A percentile compares a stretch with the other conserved stretches of the same genome.
Conservation (phyloP, 2,113 vertebrate genomes). For the Hiodon alosoides region DNA sequence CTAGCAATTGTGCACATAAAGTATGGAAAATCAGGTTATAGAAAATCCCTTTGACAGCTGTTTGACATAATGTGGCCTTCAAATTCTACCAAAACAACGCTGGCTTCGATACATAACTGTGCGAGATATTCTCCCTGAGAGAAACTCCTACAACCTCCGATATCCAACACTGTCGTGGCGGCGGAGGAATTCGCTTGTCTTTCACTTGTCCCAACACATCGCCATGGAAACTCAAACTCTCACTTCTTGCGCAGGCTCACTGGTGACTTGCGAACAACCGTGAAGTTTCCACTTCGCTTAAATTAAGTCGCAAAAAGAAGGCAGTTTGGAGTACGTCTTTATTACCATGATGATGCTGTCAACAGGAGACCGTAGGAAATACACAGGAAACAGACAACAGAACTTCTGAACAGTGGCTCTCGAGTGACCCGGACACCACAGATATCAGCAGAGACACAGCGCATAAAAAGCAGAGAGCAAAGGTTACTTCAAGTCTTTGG, state of each 20-base stretch:
- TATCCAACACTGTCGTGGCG: too few species aligned
- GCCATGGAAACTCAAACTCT: background rate
- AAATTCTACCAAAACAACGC: too few species aligned
- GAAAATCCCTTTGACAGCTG: too few species aligned
- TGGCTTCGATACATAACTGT: too few species aligned
- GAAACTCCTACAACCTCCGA: too few species aligned
- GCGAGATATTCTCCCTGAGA: too few species aligned
- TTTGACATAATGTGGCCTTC: too few species aligned
- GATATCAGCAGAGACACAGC: background rate
- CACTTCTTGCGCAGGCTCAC: background rate
- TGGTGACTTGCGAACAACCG: background rate
- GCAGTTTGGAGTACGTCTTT: conserved; percentile 13
- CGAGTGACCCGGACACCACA: background rate
- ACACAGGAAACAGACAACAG: conserved; percentile 15
- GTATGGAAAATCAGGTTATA: too few species aligned
- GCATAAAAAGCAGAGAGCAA: conserved; percentile 69
- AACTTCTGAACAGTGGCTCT: background rate
- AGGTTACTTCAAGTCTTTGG: conserved; percentile 80
- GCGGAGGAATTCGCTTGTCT: background rate
- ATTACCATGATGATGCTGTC: conserved; percentile 24
- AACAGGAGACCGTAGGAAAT: conserved; percentile 25
- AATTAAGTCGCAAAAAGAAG: conserved; percentile 9
- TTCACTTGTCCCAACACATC: background rate
- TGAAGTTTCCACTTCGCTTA: background rate
- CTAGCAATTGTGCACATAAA: too few species aligned